Evolutionary conservation across 2,113 vertebrate genomes (phyloP).

Genomic region (Condylura cristata): DNA sequence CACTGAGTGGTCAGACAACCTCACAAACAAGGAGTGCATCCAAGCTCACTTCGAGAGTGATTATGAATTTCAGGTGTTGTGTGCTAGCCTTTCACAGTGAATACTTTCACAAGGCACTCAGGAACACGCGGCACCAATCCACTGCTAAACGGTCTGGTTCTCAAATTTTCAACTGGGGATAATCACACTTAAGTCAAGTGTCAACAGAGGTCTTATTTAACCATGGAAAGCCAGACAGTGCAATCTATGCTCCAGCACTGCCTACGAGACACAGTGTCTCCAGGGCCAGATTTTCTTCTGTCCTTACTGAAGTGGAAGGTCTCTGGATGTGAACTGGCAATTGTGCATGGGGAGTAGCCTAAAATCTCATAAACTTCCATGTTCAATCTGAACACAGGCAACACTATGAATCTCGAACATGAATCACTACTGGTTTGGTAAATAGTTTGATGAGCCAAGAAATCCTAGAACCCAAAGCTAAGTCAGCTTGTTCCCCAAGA

Average conservation of each 20-base stretch:
- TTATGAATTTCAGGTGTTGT: conserved; percentile 38
- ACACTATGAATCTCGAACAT: not conserved
- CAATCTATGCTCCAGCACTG: not conserved
- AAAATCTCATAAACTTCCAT: not conserved
- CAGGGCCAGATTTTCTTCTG: not conserved
- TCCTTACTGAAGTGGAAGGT: not conserved
- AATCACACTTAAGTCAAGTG: conserved; percentile 40
- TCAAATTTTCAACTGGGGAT: conserved; percentile 44
- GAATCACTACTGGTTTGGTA: not conserved
- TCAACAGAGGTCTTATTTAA: conserved; percentile 54
- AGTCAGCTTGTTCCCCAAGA: not conserved
- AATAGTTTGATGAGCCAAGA: not conserved
- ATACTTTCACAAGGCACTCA: not conserved
- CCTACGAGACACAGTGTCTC: not conserved
- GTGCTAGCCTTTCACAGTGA: not conserved
- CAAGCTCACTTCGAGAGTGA: conserved; percentile 5
- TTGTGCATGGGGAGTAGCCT: not conserved
- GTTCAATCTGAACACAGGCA: not conserved
- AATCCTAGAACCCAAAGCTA: not conserved
- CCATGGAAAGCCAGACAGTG: not conserved
- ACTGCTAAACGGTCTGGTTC: not conserved
- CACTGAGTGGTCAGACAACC: conserved; percentile 61
- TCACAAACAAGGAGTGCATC: conserved; percentile 55
- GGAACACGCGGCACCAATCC: not conserved
- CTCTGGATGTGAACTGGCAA: not conserved